These are phyloP conservation scores for Drosophila yakuba DNA, from an alignment of 1,140 invertebrate species.

Conservation along the genomic window DNA sequence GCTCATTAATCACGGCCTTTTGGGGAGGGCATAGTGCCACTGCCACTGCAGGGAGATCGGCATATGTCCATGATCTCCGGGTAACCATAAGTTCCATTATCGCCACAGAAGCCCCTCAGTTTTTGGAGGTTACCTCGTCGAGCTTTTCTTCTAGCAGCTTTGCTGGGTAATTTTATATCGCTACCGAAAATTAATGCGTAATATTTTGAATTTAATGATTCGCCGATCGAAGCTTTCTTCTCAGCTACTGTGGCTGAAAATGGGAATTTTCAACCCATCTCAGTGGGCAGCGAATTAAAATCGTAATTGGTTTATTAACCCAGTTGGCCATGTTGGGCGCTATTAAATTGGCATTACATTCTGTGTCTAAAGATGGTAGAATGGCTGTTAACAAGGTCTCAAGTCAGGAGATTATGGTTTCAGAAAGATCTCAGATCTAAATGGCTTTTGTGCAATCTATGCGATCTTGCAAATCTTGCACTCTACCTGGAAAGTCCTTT, in stretches of 20 bases:
- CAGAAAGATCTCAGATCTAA: slow-evolving; percentile 40
- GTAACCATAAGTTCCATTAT: slow-evolving; percentile 26
- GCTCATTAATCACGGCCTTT: slow-evolving; percentile 69
- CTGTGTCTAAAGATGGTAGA: not conserved
- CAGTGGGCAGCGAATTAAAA: slow-evolving; percentile 63
- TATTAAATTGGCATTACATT: slow-evolving; percentile 70
- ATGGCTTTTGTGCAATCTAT: slow-evolving; percentile 64
- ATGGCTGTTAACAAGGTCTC: slow-evolving; percentile 1
- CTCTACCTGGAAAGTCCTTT: slow-evolving; percentile 50
- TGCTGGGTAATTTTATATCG: slow-evolving; percentile 68
- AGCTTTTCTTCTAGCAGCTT: slow-evolving; percentile 48
- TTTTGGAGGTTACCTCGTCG: slow-evolving; percentile 21
- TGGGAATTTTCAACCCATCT: slow-evolving; percentile 20
- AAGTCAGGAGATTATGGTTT: slow-evolving; percentile 2
- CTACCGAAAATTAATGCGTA: slow-evolving; percentile 82
- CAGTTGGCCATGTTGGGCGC: slow-evolving; percentile 54
- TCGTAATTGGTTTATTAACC: slow-evolving; percentile 71
- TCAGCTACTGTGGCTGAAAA: slow-evolving; percentile 24
- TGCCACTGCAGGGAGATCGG: not conserved
- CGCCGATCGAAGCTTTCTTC: slow-evolving; percentile 37
- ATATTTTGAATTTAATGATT: slow-evolving; percentile 62
- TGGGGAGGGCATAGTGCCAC: slow-evolving; percentile 19
- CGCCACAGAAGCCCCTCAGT: not conserved
- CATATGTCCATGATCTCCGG: slow-evolving; percentile 46
- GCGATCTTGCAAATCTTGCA: slow-evolving; percentile 36